phyloP scores from a whole-genome alignment of 2,113 vertebrate species.

The Suncus etruscus region DNA sequence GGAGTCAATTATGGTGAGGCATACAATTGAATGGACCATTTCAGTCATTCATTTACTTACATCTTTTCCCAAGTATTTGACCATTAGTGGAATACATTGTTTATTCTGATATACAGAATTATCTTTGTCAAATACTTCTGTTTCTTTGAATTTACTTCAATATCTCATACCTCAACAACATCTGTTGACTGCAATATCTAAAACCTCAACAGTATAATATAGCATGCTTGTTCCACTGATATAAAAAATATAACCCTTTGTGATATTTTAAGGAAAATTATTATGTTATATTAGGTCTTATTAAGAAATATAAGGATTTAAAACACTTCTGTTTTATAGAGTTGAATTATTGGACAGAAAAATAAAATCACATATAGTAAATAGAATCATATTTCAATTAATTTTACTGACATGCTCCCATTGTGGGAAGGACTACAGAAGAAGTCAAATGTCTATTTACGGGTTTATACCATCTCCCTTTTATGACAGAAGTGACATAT shows the following conservation, averaged over 20 bases:
- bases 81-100: too few species aligned
- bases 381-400: background rate
- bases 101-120: background rate
- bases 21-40: background rate
- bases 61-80: background rate
- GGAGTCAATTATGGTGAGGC: background rate
- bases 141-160: constrained; percentile 6
- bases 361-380: background rate
- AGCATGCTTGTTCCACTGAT: background rate
- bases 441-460: background rate
- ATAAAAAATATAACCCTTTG: background rate
- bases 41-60: background rate
- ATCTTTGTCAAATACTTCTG: background rate
- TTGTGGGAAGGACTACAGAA: background rate
- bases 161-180: background rate
- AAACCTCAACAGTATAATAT: too few species aligned
- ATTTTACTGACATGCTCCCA: background rate
- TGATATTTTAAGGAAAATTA: background rate
- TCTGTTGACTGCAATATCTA: background rate
- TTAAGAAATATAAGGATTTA: background rate
- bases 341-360: background rate
- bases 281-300: background rate
- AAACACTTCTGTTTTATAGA: background rate
- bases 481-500: background rate
- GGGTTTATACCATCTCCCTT: background rate